Base-by-base conservation (phyloP, 1,140 invertebrate species). In the Eufriesea mexicana region DNA sequence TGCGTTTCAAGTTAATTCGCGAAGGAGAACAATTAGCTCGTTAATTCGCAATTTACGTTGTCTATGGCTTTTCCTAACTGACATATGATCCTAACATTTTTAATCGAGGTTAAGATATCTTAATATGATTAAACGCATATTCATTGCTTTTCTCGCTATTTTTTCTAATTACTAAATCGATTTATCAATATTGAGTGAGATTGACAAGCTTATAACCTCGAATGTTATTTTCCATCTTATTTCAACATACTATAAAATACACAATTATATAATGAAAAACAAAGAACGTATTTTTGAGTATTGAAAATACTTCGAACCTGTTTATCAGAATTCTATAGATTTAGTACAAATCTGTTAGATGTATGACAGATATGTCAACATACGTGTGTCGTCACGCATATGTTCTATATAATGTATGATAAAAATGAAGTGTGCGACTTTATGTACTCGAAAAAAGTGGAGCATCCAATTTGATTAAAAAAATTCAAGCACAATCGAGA, bases 1-100 rank as follows among this genome's bases (percentile, higher is more conserved):
- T 51, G 35, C 51, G 67, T 76, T 83, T 88, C 73, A 81, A 88
- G 66, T 86, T 80, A 79, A 84, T 83, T 87, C 47, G 62, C 51
- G 5, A 79, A 57, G 54, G 16, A 59, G 64, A 79, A 64, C 73
- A 79, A 76, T 80, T 88, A 88, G 59, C 72, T 86, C 67, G 54
- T 85, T 80, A 87, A 88, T 79, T 77, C 77, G 42, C 16, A 57
- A 57, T 84, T 66, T 79, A 35, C 54, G 42, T 82, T 75, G 70
- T 25, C 70, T 51, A 84, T 47, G 25, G 28, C 28, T 66, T 64
- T 84, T 47, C 18, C 70, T 51, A 47, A 51, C 25, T 62, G 20
- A 35, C 20, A 0, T 16, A n/a, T 2, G 5, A 28, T 28, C 16
- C n/a, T 42, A n/a, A 55, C 25, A 28, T 72, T 14, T 8, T 51